Conservation (phyloP, 2,113 vertebrate species). For the Strix aluco region DNA sequence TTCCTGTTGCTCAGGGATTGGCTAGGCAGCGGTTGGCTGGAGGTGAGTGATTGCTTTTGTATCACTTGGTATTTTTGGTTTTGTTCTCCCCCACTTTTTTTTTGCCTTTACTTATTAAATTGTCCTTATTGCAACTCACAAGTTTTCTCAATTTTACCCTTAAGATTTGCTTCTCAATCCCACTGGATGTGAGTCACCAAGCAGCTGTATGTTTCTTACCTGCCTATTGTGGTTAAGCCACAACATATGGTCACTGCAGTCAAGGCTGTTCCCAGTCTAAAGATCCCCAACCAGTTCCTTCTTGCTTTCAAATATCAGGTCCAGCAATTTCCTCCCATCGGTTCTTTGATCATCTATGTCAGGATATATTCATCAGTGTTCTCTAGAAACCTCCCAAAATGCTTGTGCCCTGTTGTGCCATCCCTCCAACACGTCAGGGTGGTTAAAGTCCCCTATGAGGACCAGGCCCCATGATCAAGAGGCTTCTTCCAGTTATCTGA, state of each 20-base stretch:
- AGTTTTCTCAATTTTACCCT: not conserved
- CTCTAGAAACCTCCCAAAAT: not conserved
- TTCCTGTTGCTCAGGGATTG: not conserved
- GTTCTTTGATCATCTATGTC: not conserved
- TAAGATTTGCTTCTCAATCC: not conserved
- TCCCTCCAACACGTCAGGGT: not conserved
- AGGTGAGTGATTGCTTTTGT: not conserved
- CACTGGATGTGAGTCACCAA: not conserved
- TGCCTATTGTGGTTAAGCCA: not conserved
- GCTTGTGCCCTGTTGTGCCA: not conserved
- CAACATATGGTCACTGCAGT: not conserved
- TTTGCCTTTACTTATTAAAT: not conserved
- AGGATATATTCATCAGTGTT: not conserved
- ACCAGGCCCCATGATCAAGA: not conserved
- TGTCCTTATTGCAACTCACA: not conserved
- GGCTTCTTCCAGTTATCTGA: not conserved
- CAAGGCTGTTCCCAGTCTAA: not conserved
- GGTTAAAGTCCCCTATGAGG: not conserved
- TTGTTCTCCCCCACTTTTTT: not conserved
- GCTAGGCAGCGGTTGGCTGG: not conserved
- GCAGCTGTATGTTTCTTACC: not conserved
- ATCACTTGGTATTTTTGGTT: not conserved
- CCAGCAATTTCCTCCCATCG: not conserved
- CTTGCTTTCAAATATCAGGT: not conserved
- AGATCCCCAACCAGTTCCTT: not conserved